Evolutionary conservation across 2,113 vertebrate genomes (phyloP).

Genomic region (Pollimyrus isidori): DNA sequence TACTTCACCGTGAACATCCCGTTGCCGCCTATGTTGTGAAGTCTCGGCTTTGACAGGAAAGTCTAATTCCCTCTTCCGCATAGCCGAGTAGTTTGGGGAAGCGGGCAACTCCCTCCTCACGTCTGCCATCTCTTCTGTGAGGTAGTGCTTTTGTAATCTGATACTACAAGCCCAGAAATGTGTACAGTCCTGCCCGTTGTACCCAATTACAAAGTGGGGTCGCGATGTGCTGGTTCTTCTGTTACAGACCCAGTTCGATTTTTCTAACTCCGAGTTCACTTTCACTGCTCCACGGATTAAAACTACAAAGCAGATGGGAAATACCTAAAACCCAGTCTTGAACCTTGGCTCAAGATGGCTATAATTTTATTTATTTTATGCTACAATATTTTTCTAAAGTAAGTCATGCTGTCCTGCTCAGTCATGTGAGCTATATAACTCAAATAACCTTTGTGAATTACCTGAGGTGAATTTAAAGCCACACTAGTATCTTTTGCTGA

Average conservation of each 20-base stretch:
- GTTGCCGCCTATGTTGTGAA: not conserved
- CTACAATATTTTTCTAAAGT: not conserved
- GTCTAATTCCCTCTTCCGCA: not conserved
- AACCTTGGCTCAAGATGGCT: not conserved
- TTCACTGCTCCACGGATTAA: not conserved
- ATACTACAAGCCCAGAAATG: not conserved
- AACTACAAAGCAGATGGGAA: not conserved
- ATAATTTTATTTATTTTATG: not conserved
- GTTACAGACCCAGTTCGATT: not conserved
- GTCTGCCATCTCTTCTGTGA: not conserved
- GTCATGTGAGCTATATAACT: not conserved
- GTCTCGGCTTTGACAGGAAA: not conserved
- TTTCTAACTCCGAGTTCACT: not conserved
- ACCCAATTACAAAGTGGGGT: not conserved
- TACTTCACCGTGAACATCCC: not conserved
- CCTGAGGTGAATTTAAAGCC: not conserved
- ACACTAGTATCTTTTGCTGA: not conserved
- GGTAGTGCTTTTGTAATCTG: not conserved
- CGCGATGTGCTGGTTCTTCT: not conserved
- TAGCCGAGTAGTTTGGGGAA: not conserved
- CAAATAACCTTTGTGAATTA: not conserved
- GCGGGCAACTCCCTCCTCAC: not conserved
- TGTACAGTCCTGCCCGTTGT: constrained; percentile 8
- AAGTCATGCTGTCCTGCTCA: not conserved
- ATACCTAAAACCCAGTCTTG: not conserved